Percentiles rank a stretch among this genome's conserved stretches.
phyloP scores from a whole-genome alignment of 2,113 vertebrate genomes.

The Rhynchomys soricoides region DNA sequence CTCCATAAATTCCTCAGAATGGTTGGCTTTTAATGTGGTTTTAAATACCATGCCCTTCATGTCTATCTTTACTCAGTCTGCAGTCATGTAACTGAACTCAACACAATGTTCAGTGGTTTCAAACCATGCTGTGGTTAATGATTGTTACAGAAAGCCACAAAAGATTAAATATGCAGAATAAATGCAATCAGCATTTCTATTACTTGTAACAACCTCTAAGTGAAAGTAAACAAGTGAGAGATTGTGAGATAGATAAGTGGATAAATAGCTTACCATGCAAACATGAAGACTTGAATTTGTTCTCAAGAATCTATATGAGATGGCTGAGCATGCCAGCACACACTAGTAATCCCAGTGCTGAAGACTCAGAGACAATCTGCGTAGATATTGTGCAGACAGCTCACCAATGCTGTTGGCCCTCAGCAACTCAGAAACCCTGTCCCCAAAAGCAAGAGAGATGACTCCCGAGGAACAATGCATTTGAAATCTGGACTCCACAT shows the following conservation, averaged over 20 bases:
- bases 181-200: too few relatives aligned
- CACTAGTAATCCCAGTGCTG: background rate
- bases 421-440: background rate
- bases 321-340: background rate
- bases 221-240: background rate
- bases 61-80: background rate
- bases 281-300: background rate
- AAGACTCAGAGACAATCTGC: background rate
- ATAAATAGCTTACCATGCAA: background rate
- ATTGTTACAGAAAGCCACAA: background rate
- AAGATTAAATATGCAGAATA: background rate
- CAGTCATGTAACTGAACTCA: background rate
- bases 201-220: background rate
- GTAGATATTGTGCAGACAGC: background rate
- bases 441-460: background rate
- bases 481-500: background rate
- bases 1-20: background rate
- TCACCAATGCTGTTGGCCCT: background rate
- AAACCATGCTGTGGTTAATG: background rate
- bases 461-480: background rate
- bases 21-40: background rate
- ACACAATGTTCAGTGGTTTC: background rate
- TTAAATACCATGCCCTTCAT: fast-evolving
- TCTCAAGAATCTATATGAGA: background rate
- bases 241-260: background rate